Evolutionary conservation across 1,140 invertebrate species (phyloP), one percentile per base, ranked within the genome.

Genomic region (Cydia amplana): DNA sequence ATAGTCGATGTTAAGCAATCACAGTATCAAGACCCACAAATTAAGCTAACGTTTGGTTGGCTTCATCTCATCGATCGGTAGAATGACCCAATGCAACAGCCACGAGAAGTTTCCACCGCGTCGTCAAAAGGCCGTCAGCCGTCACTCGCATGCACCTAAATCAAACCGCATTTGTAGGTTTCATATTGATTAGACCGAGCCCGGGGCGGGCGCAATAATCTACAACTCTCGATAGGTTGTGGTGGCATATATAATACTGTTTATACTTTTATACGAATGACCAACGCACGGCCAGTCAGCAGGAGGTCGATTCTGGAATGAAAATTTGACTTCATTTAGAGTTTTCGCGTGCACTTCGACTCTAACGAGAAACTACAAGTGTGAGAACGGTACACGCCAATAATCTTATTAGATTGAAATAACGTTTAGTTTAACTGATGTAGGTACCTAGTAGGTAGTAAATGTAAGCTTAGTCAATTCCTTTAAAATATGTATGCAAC

Each of bases 101-200:
- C 20, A 23, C 7, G 16, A 12, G 55, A 23, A 60, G 20, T 60
- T 23, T 60, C 55, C 55, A 60, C 20, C 20, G 7, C 20, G 20
- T 60, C 2, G 18, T 7, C 3, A 60, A 20, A 60, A 23, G 20
- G 55, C 55, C 55, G 55, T 60, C 55, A 60, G 55, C 55, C 55
- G 55, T 60, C 55, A 60, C 55, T 60, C 55, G 55, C 55, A 60
- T 60, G 55, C 55, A 60, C 55, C 55, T 60, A 60, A 60, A 60
- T 60, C 55, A 60, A 60, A 23, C 20, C 55, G 55, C 55, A 60
- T 60, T 60, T 60, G 55, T 60, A 60, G 55, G 55, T 60, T 60
- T 60, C 55, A 60, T 60, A 60, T 60, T 23, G 55, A 60, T 60
- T 60, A 60, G 20, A 60, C 55, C 18, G 23, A 60, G 20, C 55